A percentile compares a stretch with the other conserved stretches of the same genome.
Evolutionary conservation across 2,113 vertebrate genomes (phyloP).

Genomic region (Chionis minor): DNA sequence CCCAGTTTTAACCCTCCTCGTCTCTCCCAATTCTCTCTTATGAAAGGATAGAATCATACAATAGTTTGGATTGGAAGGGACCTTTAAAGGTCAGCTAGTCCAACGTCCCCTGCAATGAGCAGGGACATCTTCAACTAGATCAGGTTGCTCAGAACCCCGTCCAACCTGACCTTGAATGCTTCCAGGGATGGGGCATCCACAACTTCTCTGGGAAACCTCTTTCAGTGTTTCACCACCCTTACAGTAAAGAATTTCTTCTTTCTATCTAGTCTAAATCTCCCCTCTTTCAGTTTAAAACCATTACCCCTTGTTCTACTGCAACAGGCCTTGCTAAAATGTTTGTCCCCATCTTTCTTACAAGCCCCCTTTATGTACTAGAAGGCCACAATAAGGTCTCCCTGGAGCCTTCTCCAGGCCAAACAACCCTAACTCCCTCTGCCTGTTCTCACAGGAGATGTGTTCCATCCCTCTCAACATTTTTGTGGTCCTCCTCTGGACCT

Average conservation of each 20-base stretch:
- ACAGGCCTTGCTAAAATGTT: background rate
- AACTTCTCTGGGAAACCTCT: background rate
- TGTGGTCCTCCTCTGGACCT: background rate
- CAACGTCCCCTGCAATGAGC: background rate
- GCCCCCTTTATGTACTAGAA: background rate
- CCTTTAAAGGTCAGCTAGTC: background rate
- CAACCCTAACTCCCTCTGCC: background rate
- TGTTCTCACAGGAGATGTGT: background rate
- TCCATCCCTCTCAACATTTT: background rate
- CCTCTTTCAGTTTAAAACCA: background rate
- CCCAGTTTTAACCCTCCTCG: background rate
- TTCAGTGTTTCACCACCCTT: background rate
- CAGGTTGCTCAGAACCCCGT: background rate
- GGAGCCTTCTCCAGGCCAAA: background rate
- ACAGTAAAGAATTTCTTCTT: background rate
- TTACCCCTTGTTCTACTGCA: background rate
- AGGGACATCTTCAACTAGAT: background rate
- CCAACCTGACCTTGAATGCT: background rate
- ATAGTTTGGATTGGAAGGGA: background rate
- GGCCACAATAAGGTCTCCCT: accelerated
- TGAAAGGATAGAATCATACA: background rate
- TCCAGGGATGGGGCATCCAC: background rate
- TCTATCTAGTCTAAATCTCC: background rate
- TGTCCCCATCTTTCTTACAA: background rate
- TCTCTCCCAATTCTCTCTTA: background rate